Evolutionary conservation across 2,113 vertebrate genomes (phyloP).

Genomic region (Romanogobio albipinnatus): DNA sequence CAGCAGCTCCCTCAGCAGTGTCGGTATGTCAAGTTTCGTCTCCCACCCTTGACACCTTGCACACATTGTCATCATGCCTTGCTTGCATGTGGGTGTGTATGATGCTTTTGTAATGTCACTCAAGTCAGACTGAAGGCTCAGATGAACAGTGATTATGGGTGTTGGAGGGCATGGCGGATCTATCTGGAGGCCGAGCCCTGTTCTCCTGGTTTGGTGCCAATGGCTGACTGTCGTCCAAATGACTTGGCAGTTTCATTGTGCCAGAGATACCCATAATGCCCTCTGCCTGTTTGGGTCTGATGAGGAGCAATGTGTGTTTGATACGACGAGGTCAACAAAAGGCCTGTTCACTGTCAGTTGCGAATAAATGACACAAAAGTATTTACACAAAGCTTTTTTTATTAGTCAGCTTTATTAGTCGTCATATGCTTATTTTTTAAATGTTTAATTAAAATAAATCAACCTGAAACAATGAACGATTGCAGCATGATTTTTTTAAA

Average conservation of each 20-base stretch:
- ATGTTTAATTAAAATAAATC: neutral
- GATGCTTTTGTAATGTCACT: conserved; percentile 20
- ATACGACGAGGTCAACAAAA: neutral
- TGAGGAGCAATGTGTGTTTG: neutral
- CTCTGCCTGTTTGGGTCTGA: neutral
- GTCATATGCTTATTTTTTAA: neutral
- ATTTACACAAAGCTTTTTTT: neutral
- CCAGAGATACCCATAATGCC: conserved; percentile 54
- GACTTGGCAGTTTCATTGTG: conserved; percentile 73
- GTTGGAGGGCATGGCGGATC: conserved; percentile 1
- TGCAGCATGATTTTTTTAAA: no score
- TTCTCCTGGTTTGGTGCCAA: conserved; percentile 42
- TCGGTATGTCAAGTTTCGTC: conserved; percentile 82
- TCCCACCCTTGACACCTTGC: neutral
- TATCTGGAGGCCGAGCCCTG: conserved; percentile 11
- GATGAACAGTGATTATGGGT: neutral
- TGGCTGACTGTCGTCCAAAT: conserved; percentile 68
- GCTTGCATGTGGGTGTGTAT: neutral
- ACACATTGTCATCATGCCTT: conserved; percentile 1
- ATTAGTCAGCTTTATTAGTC: neutral
- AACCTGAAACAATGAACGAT: no score
- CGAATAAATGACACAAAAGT: neutral
- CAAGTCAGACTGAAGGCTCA: conserved; percentile 1
- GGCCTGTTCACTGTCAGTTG: neutral
- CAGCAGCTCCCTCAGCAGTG: conserved; percentile 97